phyloP scores from a whole-genome alignment of 2,113 vertebrate species.

The Cinclus mexicanus region DNA sequence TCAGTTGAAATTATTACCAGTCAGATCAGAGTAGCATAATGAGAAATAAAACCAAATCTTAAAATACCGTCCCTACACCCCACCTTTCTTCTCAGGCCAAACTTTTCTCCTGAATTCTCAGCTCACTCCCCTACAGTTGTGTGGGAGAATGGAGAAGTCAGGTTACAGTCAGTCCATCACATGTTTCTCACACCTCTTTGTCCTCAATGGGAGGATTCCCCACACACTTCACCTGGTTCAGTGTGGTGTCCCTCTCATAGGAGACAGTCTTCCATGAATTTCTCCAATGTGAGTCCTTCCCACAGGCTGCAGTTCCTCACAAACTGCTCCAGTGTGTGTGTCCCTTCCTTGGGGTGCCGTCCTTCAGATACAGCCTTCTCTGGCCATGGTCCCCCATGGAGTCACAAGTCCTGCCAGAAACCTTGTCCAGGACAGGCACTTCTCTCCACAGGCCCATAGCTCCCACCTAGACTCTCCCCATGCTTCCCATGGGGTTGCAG shows the following conservation, averaged over 20 bases:
- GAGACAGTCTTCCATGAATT: background rate
- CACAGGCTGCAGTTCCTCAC: background rate
- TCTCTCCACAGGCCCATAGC: background rate
- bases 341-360: background rate
- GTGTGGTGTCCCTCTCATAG: background rate
- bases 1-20: background rate
- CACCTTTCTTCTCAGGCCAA: background rate
- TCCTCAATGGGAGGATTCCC: background rate
- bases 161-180: background rate
- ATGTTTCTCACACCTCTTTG: fast-evolving
- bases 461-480: background rate
- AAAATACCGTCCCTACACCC: background rate
- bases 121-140: background rate
- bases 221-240: background rate
- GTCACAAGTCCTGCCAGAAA: background rate
- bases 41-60: background rate
- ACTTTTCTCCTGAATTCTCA: background rate
- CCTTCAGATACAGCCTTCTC: background rate
- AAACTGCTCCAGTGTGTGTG: background rate
- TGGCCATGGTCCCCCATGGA: fast-evolving
- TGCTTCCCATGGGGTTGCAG: background rate
- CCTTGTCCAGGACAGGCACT: fast-evolving
- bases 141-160: background rate
- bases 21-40: background rate
- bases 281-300: background rate